phyloP scores from a whole-genome alignment of 2,888 invertebrate genomes.

The Luffia ferchaultella region DNA sequence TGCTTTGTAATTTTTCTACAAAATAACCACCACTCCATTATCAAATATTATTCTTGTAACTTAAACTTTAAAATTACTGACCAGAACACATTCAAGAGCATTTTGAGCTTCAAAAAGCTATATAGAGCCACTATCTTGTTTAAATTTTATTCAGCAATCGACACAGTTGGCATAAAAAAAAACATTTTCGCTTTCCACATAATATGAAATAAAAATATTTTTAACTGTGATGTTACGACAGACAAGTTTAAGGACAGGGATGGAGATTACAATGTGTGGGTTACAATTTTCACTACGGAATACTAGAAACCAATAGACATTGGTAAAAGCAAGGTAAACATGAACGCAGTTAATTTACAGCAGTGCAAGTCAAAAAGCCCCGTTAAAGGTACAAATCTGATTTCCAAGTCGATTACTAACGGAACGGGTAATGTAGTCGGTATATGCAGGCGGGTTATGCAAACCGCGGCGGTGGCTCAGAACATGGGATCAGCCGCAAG shows the following conservation, averaged over 20 bases:
- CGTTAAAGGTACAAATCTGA: background rate
- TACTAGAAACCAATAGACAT: background rate
- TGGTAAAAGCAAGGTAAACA: background rate
- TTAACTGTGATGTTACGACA: background rate
- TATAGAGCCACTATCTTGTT: no score
- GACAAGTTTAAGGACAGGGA: no score
- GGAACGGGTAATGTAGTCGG: slow-evolving; percentile 20
- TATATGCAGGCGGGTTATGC: slow-evolving; percentile 25
- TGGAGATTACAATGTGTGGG: background rate
- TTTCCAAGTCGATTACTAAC: slow-evolving; percentile 8
- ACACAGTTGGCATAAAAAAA: no score
- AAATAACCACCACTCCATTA: no score
- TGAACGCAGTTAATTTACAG: background rate
- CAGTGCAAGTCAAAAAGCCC: no score
- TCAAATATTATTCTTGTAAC: no score
- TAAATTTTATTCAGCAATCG: no score
- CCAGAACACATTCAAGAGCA: no score
- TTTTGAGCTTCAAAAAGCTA: no score
- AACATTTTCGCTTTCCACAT: no score
- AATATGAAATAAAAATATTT: background rate
- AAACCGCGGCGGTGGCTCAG: slow-evolving; percentile 20
- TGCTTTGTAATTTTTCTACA: no score
- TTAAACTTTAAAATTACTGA: no score
- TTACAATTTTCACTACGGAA: background rate
- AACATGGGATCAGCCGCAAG: slow-evolving; percentile 17